Evolutionary conservation across 2,113 vertebrate genomes (phyloP), one percentile per base, ranked within the genome.

Genomic region (Panthera leo): DNA sequence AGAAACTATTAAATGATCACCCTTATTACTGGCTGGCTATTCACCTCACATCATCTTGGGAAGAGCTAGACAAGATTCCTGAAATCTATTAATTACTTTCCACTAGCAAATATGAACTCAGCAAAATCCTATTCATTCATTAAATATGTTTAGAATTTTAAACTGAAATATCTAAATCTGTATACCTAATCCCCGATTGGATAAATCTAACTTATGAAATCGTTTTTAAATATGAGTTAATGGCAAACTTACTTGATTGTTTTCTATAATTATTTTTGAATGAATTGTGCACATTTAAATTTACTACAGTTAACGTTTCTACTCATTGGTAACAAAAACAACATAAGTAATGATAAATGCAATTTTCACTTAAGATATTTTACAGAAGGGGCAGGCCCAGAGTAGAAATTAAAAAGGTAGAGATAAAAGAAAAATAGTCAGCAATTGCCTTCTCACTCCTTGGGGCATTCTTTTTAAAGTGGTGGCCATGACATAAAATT

Each of bases 31-130:
- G 83, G 85, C 67, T 94, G 89, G 73, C 93, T 97, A 98, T 97
- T 95, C 96, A 94, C 36, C 92, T 95, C 96, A 98, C 95, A 95
- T 98, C 76, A 76, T 95, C 91, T 76, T 91, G 80, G 39, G 65
- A 95, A 97, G 90, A 91, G 21, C 86, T 76, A 88, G 96, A 92
- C 87, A 97, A 80, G 88, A 91, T 58, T 94, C 80, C 84, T 85
- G 88, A 97, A 97, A 97, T 95, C 91, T 91, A 84, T 96, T 98
- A 97, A 98, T 98, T 96, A 97, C 85, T 93, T 98, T 97, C 84
- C 83, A 73, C 75, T 87, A 78, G 97, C 96, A 98, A 98, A 97
- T 98, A 97, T 98, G 97, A 97, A 98, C 97, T 95, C 82, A 95
- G 85, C 21, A 93, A 92, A 97, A 95, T 83, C 85, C 36, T 85